Percentiles rank a stretch among this genome's conserved stretches.
These are phyloP conservation scores for Melinaea menophilus DNA, from an alignment of 2,888 invertebrate genomes.

Conservation along the genomic window DNA sequence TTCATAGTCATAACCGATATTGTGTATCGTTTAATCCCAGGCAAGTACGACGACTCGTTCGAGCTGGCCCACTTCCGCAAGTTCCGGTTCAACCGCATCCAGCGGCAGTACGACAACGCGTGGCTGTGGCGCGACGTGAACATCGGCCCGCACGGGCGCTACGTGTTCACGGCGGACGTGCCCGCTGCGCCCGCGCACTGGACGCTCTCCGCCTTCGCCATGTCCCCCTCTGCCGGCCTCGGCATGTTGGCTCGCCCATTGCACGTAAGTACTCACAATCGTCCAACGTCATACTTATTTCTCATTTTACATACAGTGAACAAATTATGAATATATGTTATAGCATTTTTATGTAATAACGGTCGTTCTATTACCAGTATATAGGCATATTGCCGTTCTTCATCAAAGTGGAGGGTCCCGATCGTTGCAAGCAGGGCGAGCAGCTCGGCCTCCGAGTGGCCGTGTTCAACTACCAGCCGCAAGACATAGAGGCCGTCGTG, in stretches of 20 bases:
- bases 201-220: slow-evolving; percentile 95
- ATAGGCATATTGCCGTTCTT: slow-evolving; percentile 95
- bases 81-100: slow-evolving; percentile 90
- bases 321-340: not conserved
- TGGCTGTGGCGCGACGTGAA: slow-evolving; percentile 98
- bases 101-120: slow-evolving; percentile 94
- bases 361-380: slow-evolving; percentile 75
- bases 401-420: slow-evolving; percentile 95
- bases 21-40: slow-evolving; percentile 45
- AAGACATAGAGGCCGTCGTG: slow-evolving; percentile 90
- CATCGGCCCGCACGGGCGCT: slow-evolving; percentile 93
- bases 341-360: not conserved
- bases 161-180: slow-evolving; percentile 82
- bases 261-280: slow-evolving; percentile 48
- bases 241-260: slow-evolving; percentile 90
- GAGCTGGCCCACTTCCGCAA: slow-evolving; percentile 86
- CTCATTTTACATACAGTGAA: not conserved
- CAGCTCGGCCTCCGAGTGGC: slow-evolving; percentile 95
- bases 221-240: slow-evolving; percentile 91
- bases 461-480: slow-evolving; percentile 95
- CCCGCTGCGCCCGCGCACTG: slow-evolving; percentile 85
- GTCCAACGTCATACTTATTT: not conserved
- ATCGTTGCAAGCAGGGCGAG: slow-evolving; percentile 90
- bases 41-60: slow-evolving; percentile 80
- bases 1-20: not conserved